Percentiles rank a stretch among this genome's conserved stretches.
These are phyloP conservation scores for Ramazzottius varieornatus DNA, from an alignment of 2,888 invertebrate species.

Conservation along the genomic window DNA sequence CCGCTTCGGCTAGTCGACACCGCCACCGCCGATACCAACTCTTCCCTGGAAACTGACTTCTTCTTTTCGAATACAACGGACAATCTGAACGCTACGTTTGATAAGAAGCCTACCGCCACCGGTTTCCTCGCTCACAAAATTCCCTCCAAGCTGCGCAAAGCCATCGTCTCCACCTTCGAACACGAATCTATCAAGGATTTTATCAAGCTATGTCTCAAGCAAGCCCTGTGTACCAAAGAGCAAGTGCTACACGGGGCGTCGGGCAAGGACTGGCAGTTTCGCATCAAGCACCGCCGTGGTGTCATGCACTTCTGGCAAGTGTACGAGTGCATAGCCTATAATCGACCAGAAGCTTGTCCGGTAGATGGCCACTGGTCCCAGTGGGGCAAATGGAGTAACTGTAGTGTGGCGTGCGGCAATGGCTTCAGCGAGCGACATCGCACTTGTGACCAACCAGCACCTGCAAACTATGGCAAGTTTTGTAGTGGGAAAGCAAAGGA, in stretches of 20 bases:
- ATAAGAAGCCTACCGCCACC: not conserved
- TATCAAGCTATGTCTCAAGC: not conserved
- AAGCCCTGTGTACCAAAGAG: not conserved
- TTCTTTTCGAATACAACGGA: too few species aligned
- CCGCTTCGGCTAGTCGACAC: too few species aligned
- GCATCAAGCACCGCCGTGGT: not conserved
- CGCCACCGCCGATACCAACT: too few species aligned
- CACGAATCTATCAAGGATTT: not conserved
- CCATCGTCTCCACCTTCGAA: not conserved
- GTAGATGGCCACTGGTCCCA: not conserved
- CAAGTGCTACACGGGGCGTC: not conserved
- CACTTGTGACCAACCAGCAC: not conserved
- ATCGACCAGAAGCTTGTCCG: not conserved
- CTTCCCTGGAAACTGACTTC: too few species aligned
- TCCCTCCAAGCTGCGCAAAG: not conserved
- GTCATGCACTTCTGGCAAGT: not conserved
- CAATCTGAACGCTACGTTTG: too few species aligned
- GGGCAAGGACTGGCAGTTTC: not conserved
- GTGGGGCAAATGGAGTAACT: not conserved
- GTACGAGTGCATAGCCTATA: not conserved
- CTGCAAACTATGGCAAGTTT: not conserved
- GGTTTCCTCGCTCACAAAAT: not conserved
- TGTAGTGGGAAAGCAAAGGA: not conserved
- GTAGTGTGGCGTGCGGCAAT: not conserved
- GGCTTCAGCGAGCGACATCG: not conserved